Evolutionary conservation across 2,113 vertebrate species (phyloP), one percentile per base, ranked within the genome.

Genomic region (Cyanistes caeruleus): DNA sequence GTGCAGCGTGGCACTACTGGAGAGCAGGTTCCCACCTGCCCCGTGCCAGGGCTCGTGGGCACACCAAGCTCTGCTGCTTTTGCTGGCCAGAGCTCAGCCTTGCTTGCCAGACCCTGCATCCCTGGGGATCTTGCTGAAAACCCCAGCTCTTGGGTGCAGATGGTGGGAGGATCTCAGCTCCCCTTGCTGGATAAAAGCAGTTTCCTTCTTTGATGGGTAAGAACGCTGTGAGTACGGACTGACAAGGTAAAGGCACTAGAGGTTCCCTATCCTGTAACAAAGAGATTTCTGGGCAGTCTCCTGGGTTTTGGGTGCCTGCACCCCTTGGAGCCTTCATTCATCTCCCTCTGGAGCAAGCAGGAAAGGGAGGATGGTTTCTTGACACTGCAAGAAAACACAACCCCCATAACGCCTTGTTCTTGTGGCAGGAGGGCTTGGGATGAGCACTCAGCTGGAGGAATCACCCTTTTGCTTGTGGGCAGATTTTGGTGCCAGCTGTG

Each of bases 341-440:
- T 10, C 65, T 68, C n/a, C 17, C 11, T 62, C 44, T 69, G 82
- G 44, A 46, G 82, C 70, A 56, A 53, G 41, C 41, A 83, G 85
- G 48, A 18, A 63, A 41, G 12, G 4, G 41, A 72, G 20, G 72
- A 39, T 27, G 41, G 27, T 58, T 82, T 64, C 44, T 51, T n/a
- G 41, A 62, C 31, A 7, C 21, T 37, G 28, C 30, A n/a, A 55
- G 82, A 60, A 73, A 90, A 51, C 48, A 24, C 60, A 72, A 3
- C 3, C 4, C 31, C n/a, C 10, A 5, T 4, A 55, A 1, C 5
- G 1, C 52, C 10, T 15, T 0, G 0, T 25, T n/a, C n/a, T 25
- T 51, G 37, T 12, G 58, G 33, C 58, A 48, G 58, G 27, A 79
- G 44, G 27, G 24, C 44, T 80, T 76, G 70, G 49, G 65, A 23